Percentiles rank a stretch among this genome's conserved stretches.
Evolutionary conservation across 2,797 vertebrate species (phyloP).

Genomic region (Cryptoblepharus egeriae): DNA sequence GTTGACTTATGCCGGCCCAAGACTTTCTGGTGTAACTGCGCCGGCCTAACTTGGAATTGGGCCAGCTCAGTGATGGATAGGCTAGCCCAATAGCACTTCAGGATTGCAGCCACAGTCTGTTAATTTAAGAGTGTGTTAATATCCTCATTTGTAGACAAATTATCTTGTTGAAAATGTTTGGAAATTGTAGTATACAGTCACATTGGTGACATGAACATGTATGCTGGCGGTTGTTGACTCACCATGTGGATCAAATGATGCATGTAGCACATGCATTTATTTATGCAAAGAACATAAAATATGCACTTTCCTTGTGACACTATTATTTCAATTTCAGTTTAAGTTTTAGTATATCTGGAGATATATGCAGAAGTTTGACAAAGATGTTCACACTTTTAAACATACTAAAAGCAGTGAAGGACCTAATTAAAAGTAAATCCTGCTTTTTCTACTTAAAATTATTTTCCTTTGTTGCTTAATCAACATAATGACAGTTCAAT

Average conservation of each 20-base stretch:
- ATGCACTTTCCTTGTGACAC: no score
- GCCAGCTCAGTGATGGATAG: no score
- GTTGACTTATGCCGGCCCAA: no score
- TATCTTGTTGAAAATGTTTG: no score
- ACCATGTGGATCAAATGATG: background rate
- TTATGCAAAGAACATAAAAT: background rate
- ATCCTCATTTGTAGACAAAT: no score
- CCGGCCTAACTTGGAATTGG: no score
- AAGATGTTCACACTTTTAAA: background rate
- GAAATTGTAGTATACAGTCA: no score
- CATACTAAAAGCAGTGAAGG: background rate
- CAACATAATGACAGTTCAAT: constrained; percentile 3
- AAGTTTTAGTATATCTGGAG: background rate
- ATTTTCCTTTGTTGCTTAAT: background rate
- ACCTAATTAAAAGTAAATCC: background rate
- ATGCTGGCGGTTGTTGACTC: background rate
- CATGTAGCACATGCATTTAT: background rate
- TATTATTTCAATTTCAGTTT: background rate
- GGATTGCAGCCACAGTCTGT: no score
- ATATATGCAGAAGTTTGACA: constrained; percentile 2
- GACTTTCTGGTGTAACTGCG: no score
- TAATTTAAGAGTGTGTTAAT: no score
- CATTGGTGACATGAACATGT: background rate
- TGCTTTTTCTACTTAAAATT: constrained; percentile 35
- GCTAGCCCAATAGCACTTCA: no score